Evolutionary conservation across 2,113 vertebrate species (phyloP).

Genomic region (Theristicus caerulescens): DNA sequence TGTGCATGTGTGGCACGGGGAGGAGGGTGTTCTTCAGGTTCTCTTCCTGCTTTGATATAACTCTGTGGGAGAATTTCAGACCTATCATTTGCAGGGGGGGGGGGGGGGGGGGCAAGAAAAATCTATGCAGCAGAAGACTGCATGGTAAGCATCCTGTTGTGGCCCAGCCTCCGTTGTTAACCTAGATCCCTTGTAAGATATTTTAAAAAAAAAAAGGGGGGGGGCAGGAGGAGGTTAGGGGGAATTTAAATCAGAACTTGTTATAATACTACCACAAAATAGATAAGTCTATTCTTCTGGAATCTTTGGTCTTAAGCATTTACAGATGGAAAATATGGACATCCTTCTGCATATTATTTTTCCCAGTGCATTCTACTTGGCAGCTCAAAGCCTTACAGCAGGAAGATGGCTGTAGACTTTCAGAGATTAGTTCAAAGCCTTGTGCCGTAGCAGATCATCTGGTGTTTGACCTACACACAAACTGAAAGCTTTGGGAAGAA

Average conservation of each 20-base stretch:
- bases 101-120: too few species aligned
- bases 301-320: constrained; percentile 4
- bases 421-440: neutral
- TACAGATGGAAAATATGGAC: constrained; percentile 27
- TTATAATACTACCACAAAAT: neutral
- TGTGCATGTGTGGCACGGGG: neutral
- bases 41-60: neutral
- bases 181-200: neutral
- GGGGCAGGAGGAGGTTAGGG: too few species aligned
- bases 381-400: constrained; percentile 6
- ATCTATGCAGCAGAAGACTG: neutral
- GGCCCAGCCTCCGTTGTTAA: neutral
- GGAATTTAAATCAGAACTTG: neutral
- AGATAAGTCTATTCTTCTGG: neutral
- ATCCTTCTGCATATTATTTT: constrained; percentile 19
- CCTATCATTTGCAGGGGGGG: neutral
- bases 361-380: constrained; percentile 15
- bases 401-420: neutral
- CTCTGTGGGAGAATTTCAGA: neutral
- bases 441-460: neutral
- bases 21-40: neutral
- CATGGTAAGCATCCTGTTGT: neutral
- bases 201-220: neutral
- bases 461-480: neutral
- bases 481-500: neutral